These are phyloP conservation scores for Lasiommata megera DNA, from an alignment of 2,888 invertebrate genomes.

Conservation along the genomic window DNA sequence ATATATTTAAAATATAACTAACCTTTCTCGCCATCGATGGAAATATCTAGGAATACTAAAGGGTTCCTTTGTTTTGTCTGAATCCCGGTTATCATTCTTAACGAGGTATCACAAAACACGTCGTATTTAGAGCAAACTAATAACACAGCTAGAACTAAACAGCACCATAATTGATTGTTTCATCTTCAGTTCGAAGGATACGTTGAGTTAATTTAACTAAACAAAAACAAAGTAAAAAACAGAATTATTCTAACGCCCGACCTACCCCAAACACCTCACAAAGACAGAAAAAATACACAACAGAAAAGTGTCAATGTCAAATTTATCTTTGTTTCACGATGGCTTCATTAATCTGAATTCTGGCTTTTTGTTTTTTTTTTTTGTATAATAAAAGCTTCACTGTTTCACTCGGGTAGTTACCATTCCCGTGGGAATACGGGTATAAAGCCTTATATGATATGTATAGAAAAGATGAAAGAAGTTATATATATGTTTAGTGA, in stretches of 20 bases:
- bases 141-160: constrained; percentile 9
- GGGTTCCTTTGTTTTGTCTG: constrained; percentile 77
- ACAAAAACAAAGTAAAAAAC: constrained; percentile 36
- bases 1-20: constrained; percentile 31
- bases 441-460: too few species aligned
- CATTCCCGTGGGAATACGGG: too few species aligned
- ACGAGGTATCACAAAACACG: constrained; percentile 24
- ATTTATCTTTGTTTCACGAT: too few species aligned
- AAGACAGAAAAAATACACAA: constrained; percentile 12
- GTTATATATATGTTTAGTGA: too few species aligned
- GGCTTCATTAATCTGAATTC: too few species aligned
- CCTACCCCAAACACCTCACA: constrained; percentile 30
- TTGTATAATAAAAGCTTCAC: too few species aligned
- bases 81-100: constrained; percentile 38
- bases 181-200: constrained; percentile 29
- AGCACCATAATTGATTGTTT: constrained; percentile 28
- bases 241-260: constrained; percentile 23
- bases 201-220: constrained; percentile 29
- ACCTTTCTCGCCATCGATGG: constrained; percentile 86
- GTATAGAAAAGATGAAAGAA: too few species aligned
- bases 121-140: constrained; percentile 18
- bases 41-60: constrained; percentile 86
- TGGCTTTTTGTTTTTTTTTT: too few species aligned
- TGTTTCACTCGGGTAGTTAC: too few species aligned
- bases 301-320: not conserved